Percentiles rank a stretch among this genome's conserved stretches.
phyloP scores from a whole-genome alignment of 92 coral and sea anemone genomes.

The Actinostola sp. region DNA sequence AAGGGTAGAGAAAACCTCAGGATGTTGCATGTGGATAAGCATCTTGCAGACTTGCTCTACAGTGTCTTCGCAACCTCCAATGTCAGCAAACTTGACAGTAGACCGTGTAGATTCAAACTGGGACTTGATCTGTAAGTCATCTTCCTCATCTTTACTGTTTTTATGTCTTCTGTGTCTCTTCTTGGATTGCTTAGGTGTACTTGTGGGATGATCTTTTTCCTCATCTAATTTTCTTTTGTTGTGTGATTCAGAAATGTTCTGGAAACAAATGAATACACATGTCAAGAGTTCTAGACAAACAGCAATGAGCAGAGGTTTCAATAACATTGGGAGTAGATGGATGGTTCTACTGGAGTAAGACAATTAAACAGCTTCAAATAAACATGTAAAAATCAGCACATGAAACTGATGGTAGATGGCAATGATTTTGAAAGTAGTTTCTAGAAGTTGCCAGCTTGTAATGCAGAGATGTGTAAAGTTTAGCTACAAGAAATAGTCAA shows the following conservation, averaged over 20 bases:
- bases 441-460: too few relatives aligned
- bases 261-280: background rate
- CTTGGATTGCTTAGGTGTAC: constrained; percentile 17
- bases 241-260: constrained; percentile 12
- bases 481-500: too few relatives aligned
- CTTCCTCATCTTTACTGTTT: constrained; percentile 43
- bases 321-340: too few relatives aligned
- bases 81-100: constrained; percentile 76
- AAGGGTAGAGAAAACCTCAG: constrained; percentile 90
- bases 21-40: constrained; percentile 92
- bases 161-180: constrained; percentile 38
- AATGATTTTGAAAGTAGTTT: too few relatives aligned
- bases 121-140: background rate
- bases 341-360: too few relatives aligned
- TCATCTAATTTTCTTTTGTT: constrained; percentile 48
- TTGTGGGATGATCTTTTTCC: constrained; percentile 11
- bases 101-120: constrained; percentile 69
- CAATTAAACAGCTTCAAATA: too few relatives aligned
- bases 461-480: too few relatives aligned
- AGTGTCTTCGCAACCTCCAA: constrained; percentile 90
- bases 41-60: constrained; percentile 90
- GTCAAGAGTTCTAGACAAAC: too few relatives aligned
- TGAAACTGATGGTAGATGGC: too few relatives aligned
- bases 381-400: too few relatives aligned
- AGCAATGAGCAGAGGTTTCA: too few relatives aligned